Percentiles rank a stretch among this genome's conserved stretches.
Conservation (phyloP, 2,113 vertebrate genomes). For the Ammodytes marinus region DNA sequence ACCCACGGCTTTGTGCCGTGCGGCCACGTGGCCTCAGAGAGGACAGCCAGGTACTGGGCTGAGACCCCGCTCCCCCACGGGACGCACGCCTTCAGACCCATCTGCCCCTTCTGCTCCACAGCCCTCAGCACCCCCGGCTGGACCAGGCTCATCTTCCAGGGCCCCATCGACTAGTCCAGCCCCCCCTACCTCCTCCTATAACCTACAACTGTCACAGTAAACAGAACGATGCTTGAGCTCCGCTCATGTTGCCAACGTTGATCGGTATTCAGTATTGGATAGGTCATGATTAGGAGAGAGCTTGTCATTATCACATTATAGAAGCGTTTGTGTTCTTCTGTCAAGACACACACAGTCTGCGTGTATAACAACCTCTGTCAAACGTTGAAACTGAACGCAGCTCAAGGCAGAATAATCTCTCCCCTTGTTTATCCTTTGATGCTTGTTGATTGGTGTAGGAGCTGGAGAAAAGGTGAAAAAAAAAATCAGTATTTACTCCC, state of each 20-base stretch:
- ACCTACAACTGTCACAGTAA: constrained; percentile 37
- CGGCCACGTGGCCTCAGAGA: constrained; percentile 97
- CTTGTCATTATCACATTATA: not conserved
- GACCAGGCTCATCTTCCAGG: constrained; percentile 97
- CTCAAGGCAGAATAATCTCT: constrained; percentile 37
- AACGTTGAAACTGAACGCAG: constrained; percentile 52
- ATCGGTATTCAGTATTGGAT: constrained; percentile 16
- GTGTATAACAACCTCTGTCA: constrained; percentile 1
- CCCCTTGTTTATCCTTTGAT: constrained; percentile 65
- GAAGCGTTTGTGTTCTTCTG: not conserved
- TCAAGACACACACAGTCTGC: not conserved
- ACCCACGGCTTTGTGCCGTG: constrained; percentile 95
- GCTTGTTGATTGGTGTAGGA: constrained; percentile 41
- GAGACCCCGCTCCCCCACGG: constrained; percentile 96
- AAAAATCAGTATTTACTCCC: constrained; percentile 4
- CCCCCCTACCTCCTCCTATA: not conserved
- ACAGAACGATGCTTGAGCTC: constrained; percentile 55
- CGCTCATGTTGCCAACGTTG: constrained; percentile 35
- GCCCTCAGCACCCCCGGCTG: constrained; percentile 91
- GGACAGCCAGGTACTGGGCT: constrained; percentile 95
- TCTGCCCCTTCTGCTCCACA: constrained; percentile 96
- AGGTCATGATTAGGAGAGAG: constrained; percentile 10
- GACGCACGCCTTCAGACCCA: constrained; percentile 96
- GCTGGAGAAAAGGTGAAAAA: constrained; percentile 4
- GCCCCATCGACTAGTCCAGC: constrained; percentile 91